phyloP scores from a whole-genome alignment of 2,113 vertebrate species.

The Nibea coibor region DNA sequence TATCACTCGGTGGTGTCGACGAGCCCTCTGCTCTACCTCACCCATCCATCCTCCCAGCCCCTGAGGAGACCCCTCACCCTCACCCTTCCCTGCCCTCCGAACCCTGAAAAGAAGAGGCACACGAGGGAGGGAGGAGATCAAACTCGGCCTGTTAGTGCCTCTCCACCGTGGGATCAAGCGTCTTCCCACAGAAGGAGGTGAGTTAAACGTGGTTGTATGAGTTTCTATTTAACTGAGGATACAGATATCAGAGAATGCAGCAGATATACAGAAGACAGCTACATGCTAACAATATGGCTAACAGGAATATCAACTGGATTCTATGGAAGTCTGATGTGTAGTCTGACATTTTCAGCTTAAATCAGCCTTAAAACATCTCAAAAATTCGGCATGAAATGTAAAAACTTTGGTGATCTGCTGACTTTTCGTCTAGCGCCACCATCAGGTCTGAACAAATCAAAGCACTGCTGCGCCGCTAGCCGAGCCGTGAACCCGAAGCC shows the following conservation, averaged over 20 bases:
- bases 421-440: neutral
- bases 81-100: conserved; percentile 86
- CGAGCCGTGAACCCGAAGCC: too few species aligned
- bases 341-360: too few species aligned
- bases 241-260: neutral
- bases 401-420: neutral
- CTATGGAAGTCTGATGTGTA: too few species aligned
- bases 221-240: neutral
- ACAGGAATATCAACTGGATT: neutral
- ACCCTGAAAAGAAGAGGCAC: conserved; percentile 80
- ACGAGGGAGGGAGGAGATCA: conserved; percentile 50
- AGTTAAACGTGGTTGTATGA: neutral
- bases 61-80: conserved; percentile 84
- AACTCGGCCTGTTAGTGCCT: conserved; percentile 6
- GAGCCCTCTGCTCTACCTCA: conserved; percentile 85
- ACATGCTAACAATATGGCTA: too few species aligned
- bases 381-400: too few species aligned
- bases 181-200: conserved; percentile 47
- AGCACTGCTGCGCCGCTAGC: neutral
- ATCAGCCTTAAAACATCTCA: too few species aligned
- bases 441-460: neutral
- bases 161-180: conserved; percentile 27
- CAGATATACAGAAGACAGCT: too few species aligned
- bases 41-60: conserved; percentile 83
- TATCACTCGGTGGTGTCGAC: conserved; percentile 83